Evolutionary conservation across 2,888 invertebrate genomes (phyloP), one percentile per base, ranked within the genome.

Genomic region (Cheilosia grossa): DNA sequence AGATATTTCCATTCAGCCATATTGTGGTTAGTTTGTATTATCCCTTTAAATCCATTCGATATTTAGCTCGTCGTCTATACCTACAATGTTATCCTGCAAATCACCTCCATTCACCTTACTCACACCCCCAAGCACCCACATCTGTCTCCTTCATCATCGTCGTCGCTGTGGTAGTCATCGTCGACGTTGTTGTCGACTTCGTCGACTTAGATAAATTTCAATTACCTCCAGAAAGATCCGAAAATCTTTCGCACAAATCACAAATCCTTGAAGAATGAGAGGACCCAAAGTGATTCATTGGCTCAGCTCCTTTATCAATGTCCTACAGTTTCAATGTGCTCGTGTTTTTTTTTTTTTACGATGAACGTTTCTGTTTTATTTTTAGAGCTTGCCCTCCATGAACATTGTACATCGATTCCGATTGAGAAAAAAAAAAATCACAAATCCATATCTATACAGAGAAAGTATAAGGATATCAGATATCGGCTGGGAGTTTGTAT

Each of bases 201-300:
- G 63, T 58, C 63, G 81, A 85, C 80, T 81, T 70, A 80, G 85
- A 85, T 85, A 85, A 81, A 85, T 85, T 85, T 85, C 85, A 85
- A 85, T 85, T 85, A 85, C 75, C 81, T 81, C 49, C 58, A 66
- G 70, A 75, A 54, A 75, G 66, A 80, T 81, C 85, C 81, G 66
- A 85, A 82, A 85, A 81, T 85, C 85, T 75, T 81, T 81, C 49
- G 81, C 70, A 85, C 85, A 85, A 85, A 85, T 85, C 85, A 85
- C 80, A 75, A 85, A 85, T 70, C 75, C 80, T 75, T 72, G 61
- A 75, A 69, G 67, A 47, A 73, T 61, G 63, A 33, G 64, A 59
- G 40, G 13, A 54, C 49, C 69, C 40, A 19, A 75, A 75, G 75
- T 85, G 85, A 85, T 85, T 80, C 85, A 85, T 75, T 85, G 85